These are phyloP conservation scores for Metellina segmentata DNA, from an alignment of 2,888 invertebrate genomes.

Conservation along the genomic window DNA sequence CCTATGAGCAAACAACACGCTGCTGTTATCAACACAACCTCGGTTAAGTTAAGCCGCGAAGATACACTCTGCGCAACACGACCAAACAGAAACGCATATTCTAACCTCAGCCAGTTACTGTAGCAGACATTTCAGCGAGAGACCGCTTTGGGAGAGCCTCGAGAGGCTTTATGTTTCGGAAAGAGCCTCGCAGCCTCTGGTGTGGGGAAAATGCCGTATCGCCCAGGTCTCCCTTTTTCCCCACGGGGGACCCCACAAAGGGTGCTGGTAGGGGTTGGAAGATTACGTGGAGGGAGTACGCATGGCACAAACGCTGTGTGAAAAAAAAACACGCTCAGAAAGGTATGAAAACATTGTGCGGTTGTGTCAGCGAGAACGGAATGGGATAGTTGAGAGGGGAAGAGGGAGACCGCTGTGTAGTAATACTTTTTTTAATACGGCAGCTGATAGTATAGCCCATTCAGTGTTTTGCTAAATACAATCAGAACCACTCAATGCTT, in stretches of 20 bases:
- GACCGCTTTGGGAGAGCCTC: neutral
- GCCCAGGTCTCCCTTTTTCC: neutral
- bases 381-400: neutral
- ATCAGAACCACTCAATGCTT: neutral
- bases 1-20: no score
- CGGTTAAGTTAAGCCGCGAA: no score
- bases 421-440: neutral
- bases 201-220: neutral
- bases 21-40: no score
- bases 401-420: neutral
- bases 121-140: neutral
- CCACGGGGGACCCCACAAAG: conserved; percentile 42
- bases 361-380: conserved; percentile 21
- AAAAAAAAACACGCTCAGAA: neutral
- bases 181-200: neutral
- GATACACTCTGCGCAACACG: no score
- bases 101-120: neutral
- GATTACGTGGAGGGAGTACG: conserved; percentile 19
- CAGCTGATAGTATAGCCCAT: neutral
- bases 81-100: neutral
- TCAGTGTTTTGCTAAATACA: neutral
- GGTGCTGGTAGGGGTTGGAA: conserved; percentile 27
- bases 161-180: neutral
- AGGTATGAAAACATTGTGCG: conserved; percentile 19
- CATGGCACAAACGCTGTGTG: conserved; percentile 14